Conservation (phyloP, 2,888 invertebrate genomes). For the Platycheirus albimanus region DNA sequence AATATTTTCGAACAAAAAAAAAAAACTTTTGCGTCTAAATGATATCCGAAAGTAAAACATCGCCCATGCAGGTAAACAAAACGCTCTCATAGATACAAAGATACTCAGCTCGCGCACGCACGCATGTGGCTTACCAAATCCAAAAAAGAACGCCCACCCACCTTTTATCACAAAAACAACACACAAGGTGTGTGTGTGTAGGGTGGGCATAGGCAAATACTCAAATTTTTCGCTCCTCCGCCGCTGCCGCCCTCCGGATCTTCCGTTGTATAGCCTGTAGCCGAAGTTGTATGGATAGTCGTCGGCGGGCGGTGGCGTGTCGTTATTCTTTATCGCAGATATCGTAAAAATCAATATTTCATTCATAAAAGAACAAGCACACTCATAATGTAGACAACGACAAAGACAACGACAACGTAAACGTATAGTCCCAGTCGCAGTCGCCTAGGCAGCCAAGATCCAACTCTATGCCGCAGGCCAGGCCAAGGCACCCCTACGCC, state of each 20-base stretch:
- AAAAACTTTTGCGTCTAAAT: slow-evolving; percentile 56
- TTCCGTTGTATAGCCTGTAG: too few species aligned
- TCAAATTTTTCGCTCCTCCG: slow-evolving; percentile 2
- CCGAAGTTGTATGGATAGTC: too few species aligned
- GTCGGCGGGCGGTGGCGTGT: slow-evolving; percentile 9
- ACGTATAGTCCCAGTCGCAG: slow-evolving; percentile 23
- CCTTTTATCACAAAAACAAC: slow-evolving; percentile 32
- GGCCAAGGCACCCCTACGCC: slow-evolving; percentile 32
- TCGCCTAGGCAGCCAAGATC: slow-evolving; percentile 40
- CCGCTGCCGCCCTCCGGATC: slow-evolving; percentile 8
- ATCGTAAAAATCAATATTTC: slow-evolving; percentile 70
- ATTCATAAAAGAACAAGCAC: slow-evolving; percentile 60
- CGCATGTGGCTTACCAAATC: slow-evolving; percentile 49
- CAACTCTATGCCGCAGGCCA: slow-evolving; percentile 26
- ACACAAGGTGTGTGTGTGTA: slow-evolving; percentile 30
- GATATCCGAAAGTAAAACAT: slow-evolving; percentile 70
- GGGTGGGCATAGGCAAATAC: slow-evolving; percentile 4
- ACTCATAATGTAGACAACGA: slow-evolving; percentile 35
- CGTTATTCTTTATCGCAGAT: slow-evolving; percentile 48
- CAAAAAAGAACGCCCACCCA: slow-evolving; percentile 50
- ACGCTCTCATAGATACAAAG: slow-evolving; percentile 25
- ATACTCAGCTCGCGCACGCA: slow-evolving; percentile 24
- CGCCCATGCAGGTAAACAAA: slow-evolving; percentile 53
- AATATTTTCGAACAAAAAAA: slow-evolving; percentile 38
- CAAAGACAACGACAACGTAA: too few species aligned